Evolutionary conservation across 2,797 vertebrate genomes (phyloP).

Genomic region (Heterohyrax brucei): DNA sequence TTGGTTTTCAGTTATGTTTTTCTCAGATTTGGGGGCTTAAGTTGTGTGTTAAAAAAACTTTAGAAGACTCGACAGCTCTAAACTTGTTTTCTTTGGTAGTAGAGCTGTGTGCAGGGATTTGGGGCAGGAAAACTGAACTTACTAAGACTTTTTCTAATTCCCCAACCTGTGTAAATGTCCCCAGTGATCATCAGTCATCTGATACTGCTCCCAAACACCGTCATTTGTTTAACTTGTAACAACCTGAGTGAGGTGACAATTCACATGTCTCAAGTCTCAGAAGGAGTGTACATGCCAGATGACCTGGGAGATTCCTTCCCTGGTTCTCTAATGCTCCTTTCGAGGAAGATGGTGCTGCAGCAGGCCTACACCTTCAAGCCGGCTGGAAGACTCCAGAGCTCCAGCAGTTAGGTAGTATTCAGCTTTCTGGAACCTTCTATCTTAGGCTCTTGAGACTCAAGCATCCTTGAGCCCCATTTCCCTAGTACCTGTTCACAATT

Average conservation of each 20-base stretch:
- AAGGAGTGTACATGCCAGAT: background rate
- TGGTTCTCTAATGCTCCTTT: background rate
- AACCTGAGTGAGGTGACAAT: background rate
- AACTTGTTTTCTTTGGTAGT: background rate
- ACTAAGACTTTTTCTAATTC: background rate
- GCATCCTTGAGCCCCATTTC: background rate
- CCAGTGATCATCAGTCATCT: background rate
- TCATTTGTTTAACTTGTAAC: conserved; percentile 16
- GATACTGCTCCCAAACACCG: background rate
- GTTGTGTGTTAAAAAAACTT: background rate
- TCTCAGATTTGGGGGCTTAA: background rate
- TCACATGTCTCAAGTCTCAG: conserved; percentile 15
- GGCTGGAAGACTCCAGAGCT: background rate
- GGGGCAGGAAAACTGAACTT: background rate
- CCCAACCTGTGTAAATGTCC: background rate
- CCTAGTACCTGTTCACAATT: background rate
- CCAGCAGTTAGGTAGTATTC: background rate
- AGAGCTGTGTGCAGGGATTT: background rate
- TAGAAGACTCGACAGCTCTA: background rate
- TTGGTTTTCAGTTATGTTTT: background rate
- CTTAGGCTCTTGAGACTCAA: background rate
- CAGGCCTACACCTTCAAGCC: accelerated
- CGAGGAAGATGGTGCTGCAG: background rate
- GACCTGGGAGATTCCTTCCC: background rate
- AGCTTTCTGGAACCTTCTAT: background rate